These are phyloP conservation scores for Malurus elegans DNA, from an alignment of 2,113 vertebrate species.

Conservation along the genomic window DNA sequence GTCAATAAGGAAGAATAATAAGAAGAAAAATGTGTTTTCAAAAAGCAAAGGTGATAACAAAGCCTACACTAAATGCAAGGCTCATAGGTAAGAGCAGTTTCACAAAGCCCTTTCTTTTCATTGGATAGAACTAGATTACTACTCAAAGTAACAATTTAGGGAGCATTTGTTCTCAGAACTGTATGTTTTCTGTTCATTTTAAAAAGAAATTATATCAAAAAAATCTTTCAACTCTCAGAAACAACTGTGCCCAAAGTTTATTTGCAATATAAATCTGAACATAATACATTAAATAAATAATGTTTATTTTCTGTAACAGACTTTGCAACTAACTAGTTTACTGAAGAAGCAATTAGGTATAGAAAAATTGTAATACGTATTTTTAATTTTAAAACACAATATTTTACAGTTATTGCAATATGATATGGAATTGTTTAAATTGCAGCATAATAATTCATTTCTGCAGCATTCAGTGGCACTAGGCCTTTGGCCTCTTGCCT, in stretches of 20 bases:
- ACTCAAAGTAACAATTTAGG: not conserved
- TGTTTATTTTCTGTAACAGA: not conserved
- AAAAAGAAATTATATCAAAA: not conserved
- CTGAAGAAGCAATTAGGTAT: not conserved
- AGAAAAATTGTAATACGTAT: not conserved
- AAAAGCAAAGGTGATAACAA: not conserved
- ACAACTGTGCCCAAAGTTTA: not conserved
- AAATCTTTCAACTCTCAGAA: not conserved
- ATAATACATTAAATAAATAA: not conserved
- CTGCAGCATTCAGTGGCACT: constrained; percentile 17
- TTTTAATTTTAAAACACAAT: not conserved
- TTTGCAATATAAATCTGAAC: not conserved
- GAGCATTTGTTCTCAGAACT: not conserved
- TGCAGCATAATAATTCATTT: constrained; percentile 54
- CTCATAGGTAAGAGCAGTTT: not conserved
- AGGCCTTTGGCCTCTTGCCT: constrained; percentile 73
- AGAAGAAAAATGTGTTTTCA: constrained; percentile 5
- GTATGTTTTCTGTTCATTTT: not conserved
- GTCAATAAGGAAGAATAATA: not conserved
- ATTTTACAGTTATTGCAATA: constrained; percentile 13
- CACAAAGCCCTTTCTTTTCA: not conserved
- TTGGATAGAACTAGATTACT: not conserved
- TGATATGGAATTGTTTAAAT: constrained; percentile 37
- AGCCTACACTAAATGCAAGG: not conserved
- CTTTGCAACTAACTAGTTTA: not conserved